Percentiles rank a stretch among this genome's conserved stretches.
These are phyloP conservation scores for Azemiops feae DNA, from an alignment of 2,113 vertebrate genomes.

Conservation along the genomic window DNA sequence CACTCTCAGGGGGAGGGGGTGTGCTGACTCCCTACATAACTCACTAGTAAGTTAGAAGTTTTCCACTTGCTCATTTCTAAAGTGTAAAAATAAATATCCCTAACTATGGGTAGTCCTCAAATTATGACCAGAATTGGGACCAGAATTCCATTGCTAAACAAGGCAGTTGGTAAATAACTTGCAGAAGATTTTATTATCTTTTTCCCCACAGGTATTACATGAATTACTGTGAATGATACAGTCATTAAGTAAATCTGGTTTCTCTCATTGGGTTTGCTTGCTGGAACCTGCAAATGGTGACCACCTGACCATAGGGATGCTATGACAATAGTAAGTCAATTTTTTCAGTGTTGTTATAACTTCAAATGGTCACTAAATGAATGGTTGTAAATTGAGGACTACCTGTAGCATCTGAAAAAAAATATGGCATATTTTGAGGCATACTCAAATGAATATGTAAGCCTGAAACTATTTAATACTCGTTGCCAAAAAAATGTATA, in stretches of 20 bases:
- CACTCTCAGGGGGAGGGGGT: no score
- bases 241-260: neutral
- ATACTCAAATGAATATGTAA: slow-evolving; percentile 22
- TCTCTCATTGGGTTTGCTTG: no score
- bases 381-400: neutral
- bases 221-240: slow-evolving; percentile 18
- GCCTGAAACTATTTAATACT: slow-evolving; percentile 19
- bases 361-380: neutral
- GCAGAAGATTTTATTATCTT: slow-evolving; percentile 17
- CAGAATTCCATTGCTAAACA: neutral
- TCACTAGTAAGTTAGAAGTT: slow-evolving; percentile 14
- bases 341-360: neutral
- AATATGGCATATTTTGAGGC: slow-evolving; percentile 6
- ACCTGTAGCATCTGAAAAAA: neutral
- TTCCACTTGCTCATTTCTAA: slow-evolving; percentile 32
- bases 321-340: neutral
- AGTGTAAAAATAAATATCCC: slow-evolving; percentile 26
- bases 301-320: neutral
- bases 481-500: slow-evolving; percentile 9
- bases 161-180: neutral
- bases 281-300: neutral
- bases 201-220: slow-evolving; percentile 31
- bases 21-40: neutral
- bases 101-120: neutral
- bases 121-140: neutral